These are phyloP conservation scores for Arvicanthis niloticus DNA, from an alignment of 2,113 vertebrate genomes.

Conservation along the genomic window DNA sequence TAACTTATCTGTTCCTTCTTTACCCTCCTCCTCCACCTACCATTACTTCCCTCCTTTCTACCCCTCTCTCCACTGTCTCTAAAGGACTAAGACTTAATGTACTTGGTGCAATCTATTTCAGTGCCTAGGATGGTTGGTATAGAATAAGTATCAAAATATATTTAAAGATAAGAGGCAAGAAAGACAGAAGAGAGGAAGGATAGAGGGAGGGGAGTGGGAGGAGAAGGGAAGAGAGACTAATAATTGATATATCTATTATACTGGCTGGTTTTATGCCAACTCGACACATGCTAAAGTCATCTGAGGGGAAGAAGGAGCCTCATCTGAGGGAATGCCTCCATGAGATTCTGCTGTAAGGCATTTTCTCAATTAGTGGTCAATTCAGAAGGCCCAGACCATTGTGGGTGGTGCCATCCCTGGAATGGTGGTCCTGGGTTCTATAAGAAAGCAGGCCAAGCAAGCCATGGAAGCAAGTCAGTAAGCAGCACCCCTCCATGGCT, in stretches of 20 bases:
- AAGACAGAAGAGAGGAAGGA: neutral
- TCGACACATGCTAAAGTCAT: neutral
- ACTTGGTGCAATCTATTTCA: neutral
- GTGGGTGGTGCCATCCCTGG: too few relatives aligned
- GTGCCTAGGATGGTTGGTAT: neutral
- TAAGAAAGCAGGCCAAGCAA: neutral
- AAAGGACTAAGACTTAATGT: neutral
- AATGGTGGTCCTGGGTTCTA: too few relatives aligned
- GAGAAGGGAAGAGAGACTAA: neutral
- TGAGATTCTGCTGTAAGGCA: neutral
- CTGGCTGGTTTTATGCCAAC: neutral
- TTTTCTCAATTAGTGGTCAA: neutral
- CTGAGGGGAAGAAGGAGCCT: neutral
- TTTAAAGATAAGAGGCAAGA: neutral
- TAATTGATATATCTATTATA: neutral
- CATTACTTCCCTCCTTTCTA: rapidly evolving
- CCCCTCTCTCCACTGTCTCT: neutral
- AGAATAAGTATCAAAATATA: neutral
- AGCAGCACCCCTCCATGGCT: neutral
- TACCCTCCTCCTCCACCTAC: rapidly evolving
- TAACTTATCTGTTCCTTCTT: too few relatives aligned
- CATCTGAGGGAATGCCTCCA: neutral
- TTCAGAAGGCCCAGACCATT: neutral
- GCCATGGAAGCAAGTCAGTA: neutral
- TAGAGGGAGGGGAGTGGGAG: too few relatives aligned